phyloP scores from a whole-genome alignment of 1,140 invertebrate species.

The Panulirus ornatus region DNA sequence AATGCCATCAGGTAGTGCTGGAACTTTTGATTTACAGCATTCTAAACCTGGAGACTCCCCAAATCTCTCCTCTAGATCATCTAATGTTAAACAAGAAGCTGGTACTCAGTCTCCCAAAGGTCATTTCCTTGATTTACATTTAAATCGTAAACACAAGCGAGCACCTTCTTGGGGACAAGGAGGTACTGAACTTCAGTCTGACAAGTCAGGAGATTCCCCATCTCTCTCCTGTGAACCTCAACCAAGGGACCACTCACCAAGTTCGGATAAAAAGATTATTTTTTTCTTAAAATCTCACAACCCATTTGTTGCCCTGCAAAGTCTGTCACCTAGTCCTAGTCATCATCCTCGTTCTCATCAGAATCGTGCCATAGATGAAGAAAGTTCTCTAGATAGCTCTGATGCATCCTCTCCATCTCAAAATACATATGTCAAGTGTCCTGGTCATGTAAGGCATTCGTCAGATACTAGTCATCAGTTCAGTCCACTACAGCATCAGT shows the following conservation, averaged over 20 bases:
- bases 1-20: slow-evolving; percentile 39
- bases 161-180: slow-evolving; percentile 37
- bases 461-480: slow-evolving; percentile 30
- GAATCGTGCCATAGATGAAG: slow-evolving; percentile 28
- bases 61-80: slow-evolving; percentile 28
- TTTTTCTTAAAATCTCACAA: slow-evolving; percentile 59
- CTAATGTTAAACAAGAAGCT: slow-evolving; percentile 20
- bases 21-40: slow-evolving; percentile 24
- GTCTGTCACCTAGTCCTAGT: slow-evolving; percentile 4
- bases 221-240: slow-evolving; percentile 4
- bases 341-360: slow-evolving; percentile 26
- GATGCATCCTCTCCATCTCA: slow-evolving; percentile 26
- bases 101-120: slow-evolving; percentile 22
- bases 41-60: slow-evolving; percentile 44
- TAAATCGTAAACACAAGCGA: slow-evolving; percentile 48
- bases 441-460: slow-evolving; percentile 30
- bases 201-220: slow-evolving; percentile 26
- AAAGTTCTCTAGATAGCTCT: slow-evolving; percentile 26
- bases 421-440: slow-evolving; percentile 10
- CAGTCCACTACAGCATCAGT: slow-evolving; percentile 33
- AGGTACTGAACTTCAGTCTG: neutral
- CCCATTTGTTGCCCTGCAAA: slow-evolving; percentile 43
- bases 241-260: slow-evolving; percentile 30
- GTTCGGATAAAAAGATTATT: slow-evolving; percentile 55
- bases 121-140: slow-evolving; percentile 46